Evolutionary conservation across 2,113 vertebrate species (phyloP).

Genomic region (Indicator maculatus): DNA sequence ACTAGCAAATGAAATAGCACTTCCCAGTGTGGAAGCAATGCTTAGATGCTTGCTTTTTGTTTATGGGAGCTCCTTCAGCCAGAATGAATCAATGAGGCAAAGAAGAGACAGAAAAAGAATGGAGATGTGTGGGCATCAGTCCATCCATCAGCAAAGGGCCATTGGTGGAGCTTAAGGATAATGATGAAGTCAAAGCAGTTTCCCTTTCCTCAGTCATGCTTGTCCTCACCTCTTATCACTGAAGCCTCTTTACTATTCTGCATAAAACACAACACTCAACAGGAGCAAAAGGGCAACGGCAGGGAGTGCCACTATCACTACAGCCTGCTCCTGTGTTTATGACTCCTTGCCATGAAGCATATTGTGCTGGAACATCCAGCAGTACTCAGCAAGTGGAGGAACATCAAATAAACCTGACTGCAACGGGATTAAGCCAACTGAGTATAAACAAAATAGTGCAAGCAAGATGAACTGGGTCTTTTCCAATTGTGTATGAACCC

Average conservation of each 20-base stretch:
- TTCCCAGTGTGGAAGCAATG: neutral
- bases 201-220: neutral
- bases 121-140: neutral
- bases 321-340: neutral
- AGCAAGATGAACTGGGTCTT: neutral
- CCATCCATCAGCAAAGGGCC: neutral
- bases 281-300: neutral
- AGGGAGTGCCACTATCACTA: neutral
- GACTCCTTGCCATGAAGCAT: neutral
- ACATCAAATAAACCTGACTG: neutral
- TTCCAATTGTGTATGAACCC: neutral
- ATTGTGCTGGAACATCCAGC: constrained; percentile 2
- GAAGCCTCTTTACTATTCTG: neutral
- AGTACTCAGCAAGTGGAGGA: neutral
- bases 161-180: neutral
- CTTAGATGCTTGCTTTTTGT: neutral
- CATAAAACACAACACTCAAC: neutral
- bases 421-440: neutral
- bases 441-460: constrained; percentile 8
- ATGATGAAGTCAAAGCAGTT: neutral
- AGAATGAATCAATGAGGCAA: constrained; percentile 8
- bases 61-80: neutral
- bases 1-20: constrained; percentile 25
- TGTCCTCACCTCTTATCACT: neutral
- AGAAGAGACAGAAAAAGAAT: neutral